phyloP scores from a whole-genome alignment of 2,113 vertebrate genomes.

The Notothenia coriiceps region DNA sequence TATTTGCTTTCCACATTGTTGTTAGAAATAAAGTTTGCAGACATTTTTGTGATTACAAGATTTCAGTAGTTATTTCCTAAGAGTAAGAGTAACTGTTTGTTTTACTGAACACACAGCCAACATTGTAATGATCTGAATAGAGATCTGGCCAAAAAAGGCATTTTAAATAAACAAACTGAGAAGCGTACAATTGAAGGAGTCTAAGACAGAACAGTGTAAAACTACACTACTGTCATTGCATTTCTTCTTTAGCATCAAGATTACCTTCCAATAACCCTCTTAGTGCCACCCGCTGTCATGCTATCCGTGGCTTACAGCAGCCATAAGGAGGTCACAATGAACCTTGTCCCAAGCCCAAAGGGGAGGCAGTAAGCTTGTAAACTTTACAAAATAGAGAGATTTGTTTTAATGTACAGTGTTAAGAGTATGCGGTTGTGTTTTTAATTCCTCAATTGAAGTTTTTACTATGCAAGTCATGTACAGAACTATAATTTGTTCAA shows the following conservation, averaged over 20 bases:
- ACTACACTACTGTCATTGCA: constrained; percentile 46
- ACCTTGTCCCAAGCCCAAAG: constrained; percentile 61
- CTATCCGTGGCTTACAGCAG: constrained; percentile 73
- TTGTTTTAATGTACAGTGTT: constrained; percentile 1
- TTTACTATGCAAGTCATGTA: not conserved
- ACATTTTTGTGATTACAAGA: constrained; percentile 53
- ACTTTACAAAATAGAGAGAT: constrained; percentile 54
- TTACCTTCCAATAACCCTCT: constrained; percentile 78
- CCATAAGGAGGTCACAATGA: constrained; percentile 73
- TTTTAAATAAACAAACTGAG: not conserved
- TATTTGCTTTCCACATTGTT: constrained; percentile 61
- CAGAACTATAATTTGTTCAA: not conserved
- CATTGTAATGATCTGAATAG: not conserved
- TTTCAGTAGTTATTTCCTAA: constrained; percentile 12
- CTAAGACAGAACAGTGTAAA: constrained; percentile 30
- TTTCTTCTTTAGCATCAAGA: constrained; percentile 60
- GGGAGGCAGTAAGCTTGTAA: constrained; percentile 49
- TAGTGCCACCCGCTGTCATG: constrained; percentile 76
- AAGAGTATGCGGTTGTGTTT: not conserved
- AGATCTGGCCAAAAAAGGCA: not conserved
- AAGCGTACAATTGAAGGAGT: constrained; percentile 15
- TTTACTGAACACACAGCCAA: not conserved
- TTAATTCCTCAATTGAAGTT: not conserved
- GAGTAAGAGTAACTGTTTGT: too few relatives aligned
- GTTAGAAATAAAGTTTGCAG: constrained; percentile 66